phyloP scores from a whole-genome alignment of 2,888 invertebrate species.

The Torymus auratus region DNA sequence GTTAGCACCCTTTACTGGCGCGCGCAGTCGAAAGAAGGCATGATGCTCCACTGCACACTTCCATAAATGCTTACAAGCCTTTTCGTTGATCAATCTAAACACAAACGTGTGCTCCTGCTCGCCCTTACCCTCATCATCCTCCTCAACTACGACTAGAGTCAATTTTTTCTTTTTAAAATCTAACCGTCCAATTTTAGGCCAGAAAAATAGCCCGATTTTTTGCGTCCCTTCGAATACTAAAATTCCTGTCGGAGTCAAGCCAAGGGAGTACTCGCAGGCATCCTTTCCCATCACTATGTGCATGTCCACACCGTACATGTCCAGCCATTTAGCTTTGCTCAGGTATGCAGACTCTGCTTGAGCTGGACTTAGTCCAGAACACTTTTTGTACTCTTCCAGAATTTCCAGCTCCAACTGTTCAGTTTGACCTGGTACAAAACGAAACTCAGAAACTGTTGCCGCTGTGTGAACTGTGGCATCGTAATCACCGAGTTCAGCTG shows the following conservation, averaged over 20 bases:
- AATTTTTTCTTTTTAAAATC: slow-evolving; percentile 99
- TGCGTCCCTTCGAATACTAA: slow-evolving; percentile 97
- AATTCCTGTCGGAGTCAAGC: slow-evolving; percentile 98
- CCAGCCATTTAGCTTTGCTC: slow-evolving; percentile 97
- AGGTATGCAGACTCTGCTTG: slow-evolving; percentile 96
- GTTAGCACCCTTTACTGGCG: slow-evolving; percentile 91
- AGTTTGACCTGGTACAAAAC: slow-evolving; percentile 96
- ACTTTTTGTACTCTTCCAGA: slow-evolving; percentile 92
- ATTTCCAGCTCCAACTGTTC: slow-evolving; percentile 98
- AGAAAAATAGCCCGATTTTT: slow-evolving; percentile 99
- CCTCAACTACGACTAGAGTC: slow-evolving; percentile 97
- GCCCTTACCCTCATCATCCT: slow-evolving; percentile 93
- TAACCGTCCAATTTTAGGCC: slow-evolving; percentile 98
- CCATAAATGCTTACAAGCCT: slow-evolving; percentile 99
- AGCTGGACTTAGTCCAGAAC: slow-evolving; percentile 92
- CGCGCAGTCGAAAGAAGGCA: slow-evolving; percentile 96
- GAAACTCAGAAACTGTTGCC: slow-evolving; percentile 98
- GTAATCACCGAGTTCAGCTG: slow-evolving; percentile 98
- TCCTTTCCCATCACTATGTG: slow-evolving; percentile 98
- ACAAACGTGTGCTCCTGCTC: slow-evolving; percentile 99
- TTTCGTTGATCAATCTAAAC: slow-evolving; percentile 95
- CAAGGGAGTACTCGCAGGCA: slow-evolving; percentile 96
- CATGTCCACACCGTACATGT: slow-evolving; percentile 99
- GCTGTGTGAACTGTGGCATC: slow-evolving; percentile 94
- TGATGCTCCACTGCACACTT: slow-evolving; percentile 99